Evolutionary conservation across 2,113 vertebrate species (phyloP).

Genomic region (Bufo gargarizans): DNA sequence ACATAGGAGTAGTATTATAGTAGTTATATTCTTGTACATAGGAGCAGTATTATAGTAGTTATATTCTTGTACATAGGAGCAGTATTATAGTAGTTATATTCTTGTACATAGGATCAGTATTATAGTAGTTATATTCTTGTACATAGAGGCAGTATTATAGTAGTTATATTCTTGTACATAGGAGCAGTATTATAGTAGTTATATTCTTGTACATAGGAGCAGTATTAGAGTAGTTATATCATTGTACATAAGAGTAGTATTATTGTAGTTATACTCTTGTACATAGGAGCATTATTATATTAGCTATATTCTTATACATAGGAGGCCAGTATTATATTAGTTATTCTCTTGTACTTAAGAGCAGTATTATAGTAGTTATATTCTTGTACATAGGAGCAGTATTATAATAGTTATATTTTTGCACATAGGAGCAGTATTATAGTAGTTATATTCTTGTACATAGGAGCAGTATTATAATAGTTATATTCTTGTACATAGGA

Average conservation of each 20-base stretch:
- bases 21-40: slow-evolving; percentile 1
- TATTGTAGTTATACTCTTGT: background rate
- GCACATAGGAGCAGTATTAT: background rate
- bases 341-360: background rate
- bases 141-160: background rate
- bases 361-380: slow-evolving; percentile 11
- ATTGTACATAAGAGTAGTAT: slow-evolving; percentile 1
- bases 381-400: slow-evolving; percentile 2
- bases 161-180: slow-evolving; percentile 9
- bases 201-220: background rate
- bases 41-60: background rate
- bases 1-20: background rate
- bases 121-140: slow-evolving; percentile 6
- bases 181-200: background rate
- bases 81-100: slow-evolving; percentile 7
- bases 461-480: background rate
- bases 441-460: background rate
- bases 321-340: background rate
- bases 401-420: background rate
- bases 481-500: background rate
- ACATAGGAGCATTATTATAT: background rate
- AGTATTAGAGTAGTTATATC: slow-evolving; percentile 2
- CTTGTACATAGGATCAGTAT: background rate
- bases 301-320: slow-evolving; percentile 4
- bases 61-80: background rate